These are phyloP conservation scores for Volucella inanis DNA, from an alignment of 2,888 invertebrate species.

Conservation along the genomic window DNA sequence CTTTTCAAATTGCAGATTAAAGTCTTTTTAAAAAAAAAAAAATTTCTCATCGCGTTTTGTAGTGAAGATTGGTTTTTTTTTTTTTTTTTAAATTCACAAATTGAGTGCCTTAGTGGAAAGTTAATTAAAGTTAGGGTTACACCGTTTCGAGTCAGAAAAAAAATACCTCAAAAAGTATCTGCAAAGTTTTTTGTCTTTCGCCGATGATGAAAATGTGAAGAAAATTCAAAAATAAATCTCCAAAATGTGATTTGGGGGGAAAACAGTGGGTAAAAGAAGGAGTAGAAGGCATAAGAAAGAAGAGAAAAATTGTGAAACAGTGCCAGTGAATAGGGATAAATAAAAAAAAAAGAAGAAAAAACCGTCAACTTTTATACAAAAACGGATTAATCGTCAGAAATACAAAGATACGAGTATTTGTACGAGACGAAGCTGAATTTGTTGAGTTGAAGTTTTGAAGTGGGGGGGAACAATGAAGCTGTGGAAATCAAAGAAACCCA, in stretches of 20 bases:
- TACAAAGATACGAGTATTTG: background rate
- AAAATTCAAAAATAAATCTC: slow-evolving; percentile 68
- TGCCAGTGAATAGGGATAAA: slow-evolving; percentile 45
- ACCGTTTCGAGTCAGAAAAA: background rate
- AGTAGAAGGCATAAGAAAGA: slow-evolving; percentile 17
- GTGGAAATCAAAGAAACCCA: slow-evolving; percentile 83
- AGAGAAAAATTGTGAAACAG: slow-evolving; percentile 65
- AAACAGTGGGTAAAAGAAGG: slow-evolving; percentile 63
- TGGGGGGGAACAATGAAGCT: slow-evolving; percentile 79
- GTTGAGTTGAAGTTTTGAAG: slow-evolving; percentile 4
- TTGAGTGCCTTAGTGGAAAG: background rate
- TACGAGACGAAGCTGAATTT: background rate
- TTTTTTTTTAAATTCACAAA: slow-evolving; percentile 17
- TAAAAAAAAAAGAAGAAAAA: slow-evolving; percentile 23
- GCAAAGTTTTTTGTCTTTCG: slow-evolving; percentile 1
- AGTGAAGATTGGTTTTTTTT: slow-evolving; percentile 2
- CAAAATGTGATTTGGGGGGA: slow-evolving; percentile 62
- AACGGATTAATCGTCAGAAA: slow-evolving; percentile 55
- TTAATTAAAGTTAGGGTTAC: slow-evolving; percentile 8
- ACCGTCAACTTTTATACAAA: slow-evolving; percentile 3
- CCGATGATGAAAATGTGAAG: slow-evolving; percentile 61
- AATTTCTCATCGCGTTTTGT: slow-evolving; percentile 11
- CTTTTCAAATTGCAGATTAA: slow-evolving; percentile 43
- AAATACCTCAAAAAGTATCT: slow-evolving; percentile 39
- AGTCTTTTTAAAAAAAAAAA: slow-evolving; percentile 27